phyloP scores from a whole-genome alignment of 2,888 invertebrate genomes.

The Mycalesis mineus region DNA sequence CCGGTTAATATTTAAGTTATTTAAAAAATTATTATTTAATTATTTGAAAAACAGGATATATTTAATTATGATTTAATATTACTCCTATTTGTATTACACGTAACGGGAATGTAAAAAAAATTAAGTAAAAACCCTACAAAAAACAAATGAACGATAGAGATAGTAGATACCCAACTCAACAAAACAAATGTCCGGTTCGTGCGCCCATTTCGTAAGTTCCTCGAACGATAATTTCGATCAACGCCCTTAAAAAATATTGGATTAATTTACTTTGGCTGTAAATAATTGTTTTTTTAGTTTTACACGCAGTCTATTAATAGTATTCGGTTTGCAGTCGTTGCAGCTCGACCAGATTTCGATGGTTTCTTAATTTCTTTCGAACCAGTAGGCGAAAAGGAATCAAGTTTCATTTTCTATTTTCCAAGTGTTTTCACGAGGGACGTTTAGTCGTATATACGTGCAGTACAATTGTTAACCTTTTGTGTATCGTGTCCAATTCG shows the following conservation, averaged over 20 bases:
- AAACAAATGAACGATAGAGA: slow-evolving; percentile 42
- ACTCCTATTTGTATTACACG: neutral
- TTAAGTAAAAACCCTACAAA: slow-evolving; percentile 19
- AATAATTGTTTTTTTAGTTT: slow-evolving; percentile 35
- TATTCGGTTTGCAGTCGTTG: slow-evolving; percentile 32
- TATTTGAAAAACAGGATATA: neutral
- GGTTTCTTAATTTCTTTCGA: slow-evolving; percentile 49
- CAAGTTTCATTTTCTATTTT: slow-evolving; percentile 63
- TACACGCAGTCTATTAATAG: slow-evolving; percentile 28
- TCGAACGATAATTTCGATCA: slow-evolving; percentile 66
- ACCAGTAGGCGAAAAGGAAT: slow-evolving; percentile 67
- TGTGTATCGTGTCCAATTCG: slow-evolving; percentile 41
- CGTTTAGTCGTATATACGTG: slow-evolving; percentile 43
- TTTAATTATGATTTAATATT: neutral
- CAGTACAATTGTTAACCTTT: slow-evolving; percentile 33
- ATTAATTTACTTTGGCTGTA: slow-evolving; percentile 38
- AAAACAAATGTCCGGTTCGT: slow-evolving; percentile 79
- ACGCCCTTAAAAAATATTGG: slow-evolving; percentile 53
- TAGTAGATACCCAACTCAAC: slow-evolving; percentile 53
- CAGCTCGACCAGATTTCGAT: slow-evolving; percentile 41
- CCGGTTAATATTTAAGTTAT: neutral
- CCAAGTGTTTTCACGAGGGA: slow-evolving; percentile 64
- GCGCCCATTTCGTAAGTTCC: slow-evolving; percentile 77
- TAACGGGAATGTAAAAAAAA: neutral
- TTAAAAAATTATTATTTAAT: neutral